A percentile compares a stretch with the other conserved stretches of the same genome.
phyloP scores from a whole-genome alignment of 2,888 invertebrate genomes.

The Nemoura dubitans region DNA sequence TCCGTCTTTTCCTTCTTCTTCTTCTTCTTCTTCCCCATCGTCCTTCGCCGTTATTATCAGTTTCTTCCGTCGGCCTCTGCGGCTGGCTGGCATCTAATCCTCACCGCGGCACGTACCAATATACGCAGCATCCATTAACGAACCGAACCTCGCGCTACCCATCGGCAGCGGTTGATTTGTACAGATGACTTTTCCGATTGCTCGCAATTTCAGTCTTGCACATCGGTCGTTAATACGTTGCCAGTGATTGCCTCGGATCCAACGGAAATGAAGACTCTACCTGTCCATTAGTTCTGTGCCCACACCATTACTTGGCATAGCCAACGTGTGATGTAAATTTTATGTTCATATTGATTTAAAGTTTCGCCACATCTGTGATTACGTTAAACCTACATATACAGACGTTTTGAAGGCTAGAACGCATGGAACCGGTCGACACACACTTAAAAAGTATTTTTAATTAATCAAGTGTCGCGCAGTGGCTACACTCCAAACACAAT shows the following conservation, averaged over 20 bases:
- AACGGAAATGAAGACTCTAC: background rate
- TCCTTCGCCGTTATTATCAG: conserved; percentile 2
- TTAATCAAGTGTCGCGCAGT: no score
- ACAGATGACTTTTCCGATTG: conserved; percentile 12
- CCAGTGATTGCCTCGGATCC: background rate
- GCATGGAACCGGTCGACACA: no score
- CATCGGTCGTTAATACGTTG: background rate
- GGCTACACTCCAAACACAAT: no score
- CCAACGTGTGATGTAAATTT: no score
- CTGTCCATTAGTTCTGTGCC: no score
- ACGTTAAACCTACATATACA: no score
- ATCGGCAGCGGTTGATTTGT: background rate
- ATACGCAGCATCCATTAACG: background rate
- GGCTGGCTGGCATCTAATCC: background rate
- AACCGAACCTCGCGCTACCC: background rate
- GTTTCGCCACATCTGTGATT: no score
- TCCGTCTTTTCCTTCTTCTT: background rate
- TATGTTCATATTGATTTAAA: no score
- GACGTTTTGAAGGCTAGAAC: no score
- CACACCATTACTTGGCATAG: no score
- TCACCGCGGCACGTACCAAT: background rate
- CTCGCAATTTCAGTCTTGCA: conserved; percentile 1
- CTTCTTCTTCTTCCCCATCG: conserved; percentile 14
- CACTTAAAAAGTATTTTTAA: no score
- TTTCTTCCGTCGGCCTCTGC: background rate